phyloP scores from a whole-genome alignment of 2,888 invertebrate species.

The Tribolium freemani region DNA sequence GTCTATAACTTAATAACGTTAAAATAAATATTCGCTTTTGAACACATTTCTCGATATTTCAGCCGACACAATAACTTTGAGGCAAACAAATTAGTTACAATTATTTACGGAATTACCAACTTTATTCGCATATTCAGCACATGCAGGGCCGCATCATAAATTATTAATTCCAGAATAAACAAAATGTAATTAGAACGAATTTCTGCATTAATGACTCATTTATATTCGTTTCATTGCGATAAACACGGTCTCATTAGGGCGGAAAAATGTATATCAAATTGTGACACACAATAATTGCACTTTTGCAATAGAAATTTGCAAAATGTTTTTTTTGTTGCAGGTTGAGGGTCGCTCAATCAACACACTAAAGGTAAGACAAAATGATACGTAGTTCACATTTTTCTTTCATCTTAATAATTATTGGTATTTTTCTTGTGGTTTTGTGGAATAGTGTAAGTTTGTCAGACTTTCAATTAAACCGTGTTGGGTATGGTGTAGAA shows the following conservation, averaged over 20 bases:
- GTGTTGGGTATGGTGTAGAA: constrained; percentile 18
- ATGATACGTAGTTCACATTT: no score
- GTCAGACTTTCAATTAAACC: constrained; percentile 30
- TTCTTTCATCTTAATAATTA: no score
- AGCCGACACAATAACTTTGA: constrained; percentile 23
- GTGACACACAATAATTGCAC: background rate
- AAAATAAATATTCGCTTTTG: constrained; percentile 26
- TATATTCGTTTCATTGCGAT: constrained; percentile 26
- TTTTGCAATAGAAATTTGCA: background rate
- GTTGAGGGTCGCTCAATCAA: background rate
- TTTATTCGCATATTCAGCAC: constrained; percentile 34
- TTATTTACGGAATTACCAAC: constrained; percentile 30
- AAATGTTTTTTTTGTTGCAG: constrained; percentile 21
- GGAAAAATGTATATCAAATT: background rate
- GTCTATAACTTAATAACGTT: constrained; percentile 16
- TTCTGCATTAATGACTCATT: constrained; percentile 24
- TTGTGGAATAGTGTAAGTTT: constrained; percentile 5
- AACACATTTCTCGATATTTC: constrained; percentile 18
- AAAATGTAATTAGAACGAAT: constrained; percentile 27
- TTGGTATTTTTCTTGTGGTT: background rate
- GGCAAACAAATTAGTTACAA: constrained; percentile 30
- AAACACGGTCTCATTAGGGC: constrained; percentile 2
- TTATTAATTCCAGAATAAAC: constrained; percentile 30
- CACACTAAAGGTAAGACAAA: constrained; percentile 1
- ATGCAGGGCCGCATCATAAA: constrained; percentile 26